Evolutionary conservation across 1,140 invertebrate species (phyloP).

Genomic region (Leptonema lineaticorne): DNA sequence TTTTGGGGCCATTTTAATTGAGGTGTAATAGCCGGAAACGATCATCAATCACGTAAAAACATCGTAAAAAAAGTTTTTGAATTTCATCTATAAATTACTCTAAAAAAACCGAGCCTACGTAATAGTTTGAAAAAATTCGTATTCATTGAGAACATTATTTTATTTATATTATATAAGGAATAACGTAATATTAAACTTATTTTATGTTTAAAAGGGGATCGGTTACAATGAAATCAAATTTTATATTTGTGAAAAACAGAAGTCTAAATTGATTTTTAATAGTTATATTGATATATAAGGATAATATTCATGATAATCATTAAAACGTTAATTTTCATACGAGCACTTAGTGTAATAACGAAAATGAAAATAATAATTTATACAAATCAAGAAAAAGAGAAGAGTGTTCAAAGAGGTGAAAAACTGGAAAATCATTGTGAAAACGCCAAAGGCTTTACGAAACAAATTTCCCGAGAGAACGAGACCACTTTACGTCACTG

Average conservation of each 20-base stretch:
- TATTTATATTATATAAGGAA: no score
- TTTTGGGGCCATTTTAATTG: conserved; percentile 3
- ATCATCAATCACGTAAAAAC: conserved; percentile 15
- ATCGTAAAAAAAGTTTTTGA: conserved; percentile 15
- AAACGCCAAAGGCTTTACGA: conserved; percentile 15
- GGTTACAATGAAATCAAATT: no score
- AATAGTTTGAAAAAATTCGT: no score
- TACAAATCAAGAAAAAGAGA: not conserved
- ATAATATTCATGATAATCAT: no score
- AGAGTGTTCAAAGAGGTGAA: not conserved
- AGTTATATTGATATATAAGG: no score
- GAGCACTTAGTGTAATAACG: not conserved
- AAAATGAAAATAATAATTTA: not conserved
- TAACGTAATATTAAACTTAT: no score
- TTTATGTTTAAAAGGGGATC: no score
- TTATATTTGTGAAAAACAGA: no score
- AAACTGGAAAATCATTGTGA: conserved; percentile 21
- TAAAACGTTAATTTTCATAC: no score
- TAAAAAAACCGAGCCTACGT: no score
- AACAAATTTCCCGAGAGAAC: conserved; percentile 28
- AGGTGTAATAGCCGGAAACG: conserved; percentile 7
- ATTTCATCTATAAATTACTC: conserved; percentile 21
- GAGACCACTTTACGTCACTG: conserved; percentile 32
- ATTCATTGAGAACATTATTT: no score
- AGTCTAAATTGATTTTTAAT: no score